Evolutionary conservation across 2,888 invertebrate genomes (phyloP).

Genomic region (Aporophyla nigra): DNA sequence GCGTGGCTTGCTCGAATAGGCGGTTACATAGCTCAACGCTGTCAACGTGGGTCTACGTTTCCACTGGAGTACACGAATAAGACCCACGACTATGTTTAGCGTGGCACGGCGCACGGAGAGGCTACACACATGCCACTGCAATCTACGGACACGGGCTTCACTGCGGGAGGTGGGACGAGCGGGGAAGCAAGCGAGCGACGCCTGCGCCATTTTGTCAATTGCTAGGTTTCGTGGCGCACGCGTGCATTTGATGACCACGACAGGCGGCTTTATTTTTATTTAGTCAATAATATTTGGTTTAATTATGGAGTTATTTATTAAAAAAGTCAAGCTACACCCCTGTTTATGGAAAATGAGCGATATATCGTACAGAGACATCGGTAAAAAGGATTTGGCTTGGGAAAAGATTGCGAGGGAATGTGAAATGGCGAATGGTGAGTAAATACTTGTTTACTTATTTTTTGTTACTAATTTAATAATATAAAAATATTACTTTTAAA

Average conservation of each 20-base stretch:
- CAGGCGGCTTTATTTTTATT: constrained; percentile 36
- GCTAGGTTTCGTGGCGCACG: constrained; percentile 34
- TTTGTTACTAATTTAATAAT: constrained; percentile 31
- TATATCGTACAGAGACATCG: too few relatives aligned
- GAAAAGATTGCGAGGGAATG: constrained; percentile 62
- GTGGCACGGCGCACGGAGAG: too few relatives aligned
- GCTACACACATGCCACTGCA: too few relatives aligned
- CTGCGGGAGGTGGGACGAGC: not conserved
- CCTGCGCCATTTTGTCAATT: constrained; percentile 30
- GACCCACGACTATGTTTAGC: too few relatives aligned
- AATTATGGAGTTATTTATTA: constrained; percentile 66
- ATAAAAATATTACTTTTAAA: constrained; percentile 28
- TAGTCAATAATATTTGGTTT: constrained; percentile 36
- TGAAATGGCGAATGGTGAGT: constrained; percentile 62
- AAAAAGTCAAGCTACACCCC: constrained; percentile 59
- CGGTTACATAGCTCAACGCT: too few relatives aligned
- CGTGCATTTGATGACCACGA: constrained; percentile 40
- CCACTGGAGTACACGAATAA: too few relatives aligned
- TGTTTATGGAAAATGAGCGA: too few relatives aligned
- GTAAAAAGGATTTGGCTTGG: constrained; percentile 66
- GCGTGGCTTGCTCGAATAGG: too few relatives aligned
- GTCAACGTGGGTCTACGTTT: too few relatives aligned
- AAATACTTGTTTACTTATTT: constrained; percentile 31
- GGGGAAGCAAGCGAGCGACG: constrained; percentile 18
- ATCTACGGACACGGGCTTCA: too few relatives aligned